A percentile compares a stretch with the other conserved stretches of the same genome.
Conservation (phyloP, 1,140 invertebrate species). For the Drosophila biarmipes region DNA sequence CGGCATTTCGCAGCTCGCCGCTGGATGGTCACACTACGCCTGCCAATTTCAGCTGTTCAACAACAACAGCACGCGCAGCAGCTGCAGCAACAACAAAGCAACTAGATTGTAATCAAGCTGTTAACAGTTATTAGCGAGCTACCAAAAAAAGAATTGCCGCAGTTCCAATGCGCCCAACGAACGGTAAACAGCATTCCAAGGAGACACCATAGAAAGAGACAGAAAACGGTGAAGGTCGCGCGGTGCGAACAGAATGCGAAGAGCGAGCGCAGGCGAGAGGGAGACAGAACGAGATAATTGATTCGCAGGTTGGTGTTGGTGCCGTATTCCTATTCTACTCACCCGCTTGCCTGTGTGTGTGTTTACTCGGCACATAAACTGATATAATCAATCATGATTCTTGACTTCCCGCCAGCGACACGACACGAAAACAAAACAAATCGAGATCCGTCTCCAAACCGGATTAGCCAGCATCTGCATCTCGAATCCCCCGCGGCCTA, state of each 20-base stretch:
- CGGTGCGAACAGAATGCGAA: background rate
- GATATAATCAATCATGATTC: slow-evolving; percentile 41
- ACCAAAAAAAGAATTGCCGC: slow-evolving; percentile 7
- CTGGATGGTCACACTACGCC: slow-evolving; percentile 8
- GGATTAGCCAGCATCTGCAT: slow-evolving; percentile 19
- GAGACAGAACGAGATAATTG: slow-evolving; percentile 28
- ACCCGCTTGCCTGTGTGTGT: slow-evolving; percentile 7
- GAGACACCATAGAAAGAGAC: slow-evolving; percentile 13
- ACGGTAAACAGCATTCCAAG: slow-evolving; percentile 19
- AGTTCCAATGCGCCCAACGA: slow-evolving; percentile 39
- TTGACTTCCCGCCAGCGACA: background rate
- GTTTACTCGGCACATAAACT: slow-evolving; percentile 18
- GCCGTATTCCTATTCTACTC: background rate
- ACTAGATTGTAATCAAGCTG: slow-evolving; percentile 13
- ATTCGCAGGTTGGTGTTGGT: slow-evolving; percentile 36
- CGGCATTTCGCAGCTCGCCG: background rate
- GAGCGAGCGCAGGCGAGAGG: slow-evolving; percentile 19
- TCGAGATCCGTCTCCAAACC: slow-evolving; percentile 14
- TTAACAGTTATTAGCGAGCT: slow-evolving; percentile 19
- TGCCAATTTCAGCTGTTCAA: slow-evolving; percentile 37
- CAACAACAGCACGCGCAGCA: background rate
- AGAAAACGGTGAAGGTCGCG: slow-evolving; percentile 28
- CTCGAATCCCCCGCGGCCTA: slow-evolving; percentile 1
- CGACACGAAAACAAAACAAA: slow-evolving; percentile 18
- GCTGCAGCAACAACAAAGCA: slow-evolving; percentile 11